Percentiles rank a stretch among this genome's conserved stretches.
Evolutionary conservation across 2,113 vertebrate genomes (phyloP).

Genomic region (Epinephelus fuscoguttatus): DNA sequence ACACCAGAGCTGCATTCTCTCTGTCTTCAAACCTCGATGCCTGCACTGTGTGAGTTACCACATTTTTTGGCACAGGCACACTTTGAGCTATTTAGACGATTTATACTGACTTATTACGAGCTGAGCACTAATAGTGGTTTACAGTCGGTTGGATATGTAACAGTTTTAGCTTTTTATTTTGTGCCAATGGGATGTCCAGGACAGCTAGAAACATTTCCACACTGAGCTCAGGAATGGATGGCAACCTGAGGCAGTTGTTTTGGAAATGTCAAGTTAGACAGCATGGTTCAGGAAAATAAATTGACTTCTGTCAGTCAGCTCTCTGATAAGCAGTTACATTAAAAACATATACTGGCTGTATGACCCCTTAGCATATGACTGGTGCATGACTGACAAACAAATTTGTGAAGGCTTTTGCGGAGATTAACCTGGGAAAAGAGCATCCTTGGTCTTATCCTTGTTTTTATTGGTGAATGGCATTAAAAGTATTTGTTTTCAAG

Average conservation of each 20-base stretch:
- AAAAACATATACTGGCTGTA: not conserved
- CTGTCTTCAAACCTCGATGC: conserved; percentile 36
- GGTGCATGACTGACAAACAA: not conserved
- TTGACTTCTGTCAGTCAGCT: conserved; percentile 20
- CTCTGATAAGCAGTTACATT: conserved; percentile 12
- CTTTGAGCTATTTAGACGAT: conserved; percentile 35
- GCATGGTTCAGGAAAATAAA: conserved; percentile 34
- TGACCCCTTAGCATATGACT: not conserved
- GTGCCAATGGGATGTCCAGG: not conserved
- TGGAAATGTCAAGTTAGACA: conserved; percentile 23
- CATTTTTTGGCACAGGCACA: conserved; percentile 20
- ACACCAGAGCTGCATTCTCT: conserved; percentile 35
- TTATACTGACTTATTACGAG: conserved; percentile 40
- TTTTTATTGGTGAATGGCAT: conserved; percentile 1
- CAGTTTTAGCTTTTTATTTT: conserved; percentile 30
- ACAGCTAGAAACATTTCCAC: conserved; percentile 12
- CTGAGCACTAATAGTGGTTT: conserved; percentile 19
- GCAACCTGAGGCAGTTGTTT: conserved; percentile 36
- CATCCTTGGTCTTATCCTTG: not conserved
- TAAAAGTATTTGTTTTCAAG: not conserved
- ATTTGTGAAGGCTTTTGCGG: not conserved
- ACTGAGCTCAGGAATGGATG: conserved; percentile 2
- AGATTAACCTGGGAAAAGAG: not conserved
- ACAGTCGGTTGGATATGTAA: conserved; percentile 22
- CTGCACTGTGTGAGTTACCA: conserved; percentile 33